Evolutionary conservation across 2,888 invertebrate species (phyloP).

Genomic region (Phrixothrix hirtus): DNA sequence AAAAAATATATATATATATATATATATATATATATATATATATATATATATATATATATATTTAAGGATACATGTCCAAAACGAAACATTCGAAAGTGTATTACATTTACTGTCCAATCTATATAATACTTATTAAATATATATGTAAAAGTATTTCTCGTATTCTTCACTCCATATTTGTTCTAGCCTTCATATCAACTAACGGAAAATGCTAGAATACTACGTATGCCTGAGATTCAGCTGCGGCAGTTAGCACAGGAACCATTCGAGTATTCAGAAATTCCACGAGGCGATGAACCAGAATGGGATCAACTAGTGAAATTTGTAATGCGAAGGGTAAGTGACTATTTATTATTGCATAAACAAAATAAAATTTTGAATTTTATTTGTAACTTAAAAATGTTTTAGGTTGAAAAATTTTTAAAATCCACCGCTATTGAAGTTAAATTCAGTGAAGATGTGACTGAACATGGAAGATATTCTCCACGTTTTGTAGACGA

Average conservation of each 20-base stretch:
- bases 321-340: conserved; percentile 73
- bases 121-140: too few relatives aligned
- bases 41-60: too few relatives aligned
- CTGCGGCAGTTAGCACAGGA: conserved; percentile 71
- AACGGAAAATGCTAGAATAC: conserved; percentile 72
- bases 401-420: conserved; percentile 63
- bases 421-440: conserved; percentile 78
- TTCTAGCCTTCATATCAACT: conserved; percentile 55
- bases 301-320: conserved; percentile 83
- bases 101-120: too few relatives aligned
- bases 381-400: too few relatives aligned
- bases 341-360: too few relatives aligned
- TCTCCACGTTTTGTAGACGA: conserved; percentile 82
- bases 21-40: too few relatives aligned
- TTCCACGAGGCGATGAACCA: conserved; percentile 71
- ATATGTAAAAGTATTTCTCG: too few relatives aligned
- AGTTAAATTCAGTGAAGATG: conserved; percentile 72
- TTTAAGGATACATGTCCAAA: too few relatives aligned
- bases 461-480: conserved; percentile 74
- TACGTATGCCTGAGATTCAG: conserved; percentile 70
- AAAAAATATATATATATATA: too few relatives aligned
- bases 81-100: too few relatives aligned
- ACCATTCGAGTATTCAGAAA: conserved; percentile 72
- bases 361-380: too few relatives aligned
- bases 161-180: too few relatives aligned